Base-by-base conservation (phyloP, 2,888 invertebrate genomes). In the Tortrix viridana region DNA sequence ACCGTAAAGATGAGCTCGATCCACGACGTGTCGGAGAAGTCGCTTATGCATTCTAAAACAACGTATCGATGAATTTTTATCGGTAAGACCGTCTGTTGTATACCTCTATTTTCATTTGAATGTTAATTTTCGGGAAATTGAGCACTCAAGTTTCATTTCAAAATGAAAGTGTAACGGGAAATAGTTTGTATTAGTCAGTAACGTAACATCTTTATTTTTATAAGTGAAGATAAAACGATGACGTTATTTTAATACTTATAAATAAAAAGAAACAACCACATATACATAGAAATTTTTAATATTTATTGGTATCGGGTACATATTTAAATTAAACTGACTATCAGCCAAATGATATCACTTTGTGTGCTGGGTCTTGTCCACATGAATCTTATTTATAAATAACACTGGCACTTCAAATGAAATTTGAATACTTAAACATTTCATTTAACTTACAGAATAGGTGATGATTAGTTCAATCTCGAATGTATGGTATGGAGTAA, bases 201-300 rank as follows among this genome's bases (percentile, higher is more conserved):
- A n/a, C n/a, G n/a, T n/a, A n/a, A n/a, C n/a, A n/a, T n/a, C n/a
- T n/a, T n/a, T n/a, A n/a, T n/a, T n/a, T n/a, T n/a, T n/a, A n/a
- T n/a, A n/a, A n/a, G n/a, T n/a, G n/a, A n/a, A n/a, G n/a, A n/a
- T n/a, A n/a, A n/a, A n/a, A n/a, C n/a, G n/a, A n/a, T n/a, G n/a
- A n/a, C n/a, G n/a, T 32, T 23, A 22, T 9, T 5, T 41, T 49
- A 43, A 53, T 52, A 26, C 14, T 16, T 20, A 49, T 18, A 47
- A 63, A 54, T 43, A 44, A 56, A 71, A 57, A n/a, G n/a, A 65
- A 70, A 75, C 70, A 69, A 67, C 67, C 60, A 50, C 71, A 58
- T 75, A 79, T 77, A 82, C 74, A 82, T 86, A 86, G 76, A 88
- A 88, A 87, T 85, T 81, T 83, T 81, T 84, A 84, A 73, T 73